phyloP scores from a whole-genome alignment of 1,140 invertebrate genomes.

The Lamellibrachia luymesi region DNA sequence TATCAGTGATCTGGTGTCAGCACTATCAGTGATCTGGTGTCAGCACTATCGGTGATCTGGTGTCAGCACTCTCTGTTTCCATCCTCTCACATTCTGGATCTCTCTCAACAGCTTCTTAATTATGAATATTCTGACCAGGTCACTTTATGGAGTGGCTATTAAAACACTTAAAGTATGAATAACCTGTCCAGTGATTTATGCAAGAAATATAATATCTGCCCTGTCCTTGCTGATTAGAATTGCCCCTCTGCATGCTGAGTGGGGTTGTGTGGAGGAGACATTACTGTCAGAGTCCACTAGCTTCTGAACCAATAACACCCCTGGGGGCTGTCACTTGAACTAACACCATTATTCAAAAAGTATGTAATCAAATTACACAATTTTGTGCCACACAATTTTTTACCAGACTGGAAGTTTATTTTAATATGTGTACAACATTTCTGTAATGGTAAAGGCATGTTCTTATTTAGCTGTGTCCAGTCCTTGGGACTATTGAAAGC shows the following conservation, averaged over 20 bases:
- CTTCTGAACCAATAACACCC: neutral
- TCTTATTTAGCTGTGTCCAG: no score
- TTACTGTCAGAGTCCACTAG: neutral
- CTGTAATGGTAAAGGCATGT: no score
- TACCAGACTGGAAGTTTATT: no score
- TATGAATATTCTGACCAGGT: neutral
- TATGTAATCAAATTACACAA: no score
- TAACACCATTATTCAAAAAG: no score
- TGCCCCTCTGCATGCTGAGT: no score
- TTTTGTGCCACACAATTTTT: no score
- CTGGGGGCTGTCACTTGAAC: neutral
- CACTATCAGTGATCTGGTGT: no score
- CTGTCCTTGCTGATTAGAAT: neutral
- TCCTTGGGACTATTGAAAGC: no score
- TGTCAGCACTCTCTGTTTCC: neutral
- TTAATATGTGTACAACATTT: no score
- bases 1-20: no score
- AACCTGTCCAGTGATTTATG: neutral
- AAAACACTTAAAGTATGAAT: neutral
- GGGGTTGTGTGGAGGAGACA: neutral
- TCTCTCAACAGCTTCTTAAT: neutral
- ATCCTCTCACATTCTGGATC: neutral
- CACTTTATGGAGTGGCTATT: neutral
- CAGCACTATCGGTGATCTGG: neutral
- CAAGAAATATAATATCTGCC: neutral